Evolutionary conservation across 1,140 invertebrate genomes (phyloP).

Genomic region (Bathynomus jamesi): DNA sequence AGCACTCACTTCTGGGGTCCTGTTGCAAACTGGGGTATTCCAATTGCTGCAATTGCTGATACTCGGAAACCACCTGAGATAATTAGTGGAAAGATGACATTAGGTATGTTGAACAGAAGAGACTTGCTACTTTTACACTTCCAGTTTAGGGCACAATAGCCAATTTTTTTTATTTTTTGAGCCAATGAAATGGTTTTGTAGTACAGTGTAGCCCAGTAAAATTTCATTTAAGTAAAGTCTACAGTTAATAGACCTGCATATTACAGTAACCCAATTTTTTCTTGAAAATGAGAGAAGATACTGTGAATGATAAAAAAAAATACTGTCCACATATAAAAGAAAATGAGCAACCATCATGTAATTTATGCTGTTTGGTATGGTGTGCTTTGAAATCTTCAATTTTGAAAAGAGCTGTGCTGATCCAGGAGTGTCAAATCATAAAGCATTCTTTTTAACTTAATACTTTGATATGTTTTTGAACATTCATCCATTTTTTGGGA

Average conservation of each 20-base stretch:
- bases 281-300: no score
- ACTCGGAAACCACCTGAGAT: constrained; percentile 83
- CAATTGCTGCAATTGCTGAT: constrained; percentile 89
- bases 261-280: not conserved
- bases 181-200: not conserved
- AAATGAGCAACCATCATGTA: no score
- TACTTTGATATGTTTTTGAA: no score
- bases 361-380: no score
- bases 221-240: not conserved
- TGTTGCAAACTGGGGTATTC: constrained; percentile 96
- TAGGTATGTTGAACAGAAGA: constrained; percentile 57
- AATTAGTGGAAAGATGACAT: constrained; percentile 97
- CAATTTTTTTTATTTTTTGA: not conserved
- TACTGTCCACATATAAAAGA: no score
- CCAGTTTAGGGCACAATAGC: not conserved
- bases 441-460: no score
- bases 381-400: no score
- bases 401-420: no score
- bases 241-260: not conserved
- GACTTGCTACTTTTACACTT: no score
- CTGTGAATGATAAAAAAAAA: no score
- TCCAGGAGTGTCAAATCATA: no score
- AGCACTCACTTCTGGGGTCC: constrained; percentile 94
- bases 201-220: not conserved
- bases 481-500: no score